Evolutionary conservation across 2,888 invertebrate genomes (phyloP).

Genomic region (Trissolcus brochymenae): DNA sequence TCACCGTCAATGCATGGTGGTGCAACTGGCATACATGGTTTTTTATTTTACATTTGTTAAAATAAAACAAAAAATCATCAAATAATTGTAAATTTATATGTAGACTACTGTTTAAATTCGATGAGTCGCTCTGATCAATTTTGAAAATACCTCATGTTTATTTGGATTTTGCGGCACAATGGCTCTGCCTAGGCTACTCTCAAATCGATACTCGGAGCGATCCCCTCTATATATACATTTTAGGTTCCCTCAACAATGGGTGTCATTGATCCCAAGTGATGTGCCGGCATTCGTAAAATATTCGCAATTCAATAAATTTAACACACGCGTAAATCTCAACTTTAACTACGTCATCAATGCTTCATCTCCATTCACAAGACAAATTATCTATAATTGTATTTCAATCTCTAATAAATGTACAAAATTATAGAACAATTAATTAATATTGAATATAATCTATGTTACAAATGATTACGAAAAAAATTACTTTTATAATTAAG

Average conservation of each 20-base stretch:
- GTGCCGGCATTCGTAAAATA: conserved; percentile 17
- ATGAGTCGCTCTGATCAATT: no score
- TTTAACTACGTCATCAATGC: not conserved
- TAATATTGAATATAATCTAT: no score
- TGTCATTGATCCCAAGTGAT: conserved; percentile 44
- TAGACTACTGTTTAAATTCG: conserved; percentile 20
- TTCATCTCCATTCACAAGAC: no score
- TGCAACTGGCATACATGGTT: no score
- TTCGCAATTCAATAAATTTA: conserved; percentile 1
- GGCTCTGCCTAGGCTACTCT: conserved; percentile 38
- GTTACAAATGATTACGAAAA: no score
- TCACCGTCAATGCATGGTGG: no score
- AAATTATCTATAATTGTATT: not conserved
- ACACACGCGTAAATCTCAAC: no score
- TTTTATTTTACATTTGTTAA: not conserved
- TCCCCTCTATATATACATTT: conserved; percentile 32
- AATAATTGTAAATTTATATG: conserved; percentile 6
- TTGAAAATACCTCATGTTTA: conserved; percentile 20
- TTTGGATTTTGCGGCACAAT: conserved; percentile 46
- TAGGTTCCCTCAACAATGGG: conserved; percentile 40
- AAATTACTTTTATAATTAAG: no score
- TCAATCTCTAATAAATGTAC: no score
- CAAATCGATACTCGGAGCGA: conserved; percentile 54
- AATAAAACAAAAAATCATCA: not conserved
- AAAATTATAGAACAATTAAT: no score